Percentiles rank a stretch among this genome's conserved stretches.
Evolutionary conservation across 1,140 invertebrate species (phyloP).

Genomic region (Conus betulinus): DNA sequence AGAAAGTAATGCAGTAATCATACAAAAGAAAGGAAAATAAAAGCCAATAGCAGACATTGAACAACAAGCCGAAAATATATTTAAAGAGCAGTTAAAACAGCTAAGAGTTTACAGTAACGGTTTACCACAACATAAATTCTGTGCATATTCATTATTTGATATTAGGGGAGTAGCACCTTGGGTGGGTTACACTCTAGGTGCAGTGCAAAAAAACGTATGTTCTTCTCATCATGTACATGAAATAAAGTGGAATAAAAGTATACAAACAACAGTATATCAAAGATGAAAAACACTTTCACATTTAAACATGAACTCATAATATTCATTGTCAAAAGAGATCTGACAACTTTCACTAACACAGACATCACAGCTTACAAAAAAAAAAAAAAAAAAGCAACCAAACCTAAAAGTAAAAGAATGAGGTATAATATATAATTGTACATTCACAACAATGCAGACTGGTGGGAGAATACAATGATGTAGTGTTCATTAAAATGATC

Average conservation of each 20-base stretch:
- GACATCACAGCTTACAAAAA: not conserved
- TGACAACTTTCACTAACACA: not conserved
- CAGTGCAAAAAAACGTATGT: not conserved
- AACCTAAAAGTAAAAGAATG: too few species aligned
- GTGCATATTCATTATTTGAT: not conserved
- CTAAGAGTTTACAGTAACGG: too few species aligned
- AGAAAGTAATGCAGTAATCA: too few species aligned
- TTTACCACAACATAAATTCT: not conserved
- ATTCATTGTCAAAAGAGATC: not conserved
- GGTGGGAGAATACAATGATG: not conserved
- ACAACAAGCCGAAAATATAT: too few species aligned
- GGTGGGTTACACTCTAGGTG: not conserved
- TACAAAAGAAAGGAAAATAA: too few species aligned
- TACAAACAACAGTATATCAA: not conserved
- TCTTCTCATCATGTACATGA: not conserved
- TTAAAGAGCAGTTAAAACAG: too few species aligned
- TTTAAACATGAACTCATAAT: too few species aligned
- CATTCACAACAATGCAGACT: not conserved
- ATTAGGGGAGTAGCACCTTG: not conserved
- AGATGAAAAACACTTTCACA: too few species aligned
- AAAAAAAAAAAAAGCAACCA: not conserved
- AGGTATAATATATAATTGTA: not conserved
- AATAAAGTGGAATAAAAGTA: not conserved
- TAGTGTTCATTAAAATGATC: not conserved
- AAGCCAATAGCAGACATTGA: too few species aligned